phyloP scores from a whole-genome alignment of 1,140 invertebrate genomes.

The Bombus pyrosoma region DNA sequence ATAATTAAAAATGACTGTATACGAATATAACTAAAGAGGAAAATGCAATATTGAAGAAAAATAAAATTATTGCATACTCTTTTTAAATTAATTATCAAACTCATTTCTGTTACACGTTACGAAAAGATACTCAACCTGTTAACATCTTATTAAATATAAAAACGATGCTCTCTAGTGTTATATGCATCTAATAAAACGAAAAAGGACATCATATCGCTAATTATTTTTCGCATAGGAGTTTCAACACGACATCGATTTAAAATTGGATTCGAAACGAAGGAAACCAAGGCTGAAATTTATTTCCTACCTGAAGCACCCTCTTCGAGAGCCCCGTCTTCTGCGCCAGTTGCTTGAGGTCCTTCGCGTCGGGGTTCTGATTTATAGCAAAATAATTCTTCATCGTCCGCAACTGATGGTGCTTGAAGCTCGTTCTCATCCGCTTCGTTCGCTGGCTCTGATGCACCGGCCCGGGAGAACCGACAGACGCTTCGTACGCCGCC shows the following conservation, averaged over 20 bases:
- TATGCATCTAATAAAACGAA: background rate
- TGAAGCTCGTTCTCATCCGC: conserved; percentile 97
- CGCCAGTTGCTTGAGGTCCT: conserved; percentile 96
- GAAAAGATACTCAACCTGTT: background rate
- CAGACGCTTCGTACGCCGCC: conserved; percentile 87
- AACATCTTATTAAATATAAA: background rate
- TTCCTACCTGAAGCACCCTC: conserved; percentile 94
- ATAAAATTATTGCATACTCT: no score
- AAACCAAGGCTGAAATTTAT: conserved; percentile 20
- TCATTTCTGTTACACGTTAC: background rate
- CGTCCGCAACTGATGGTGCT: conserved; percentile 97
- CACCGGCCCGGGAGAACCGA: conserved; percentile 87
- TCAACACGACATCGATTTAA: background rate
- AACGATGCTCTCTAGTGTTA: background rate
- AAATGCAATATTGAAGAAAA: no score
- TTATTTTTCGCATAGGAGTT: background rate
- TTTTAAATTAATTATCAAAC: no score
- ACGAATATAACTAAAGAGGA: no score
- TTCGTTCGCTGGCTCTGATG: conserved; percentile 88
- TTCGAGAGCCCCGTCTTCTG: conserved; percentile 99
- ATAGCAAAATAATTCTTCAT: conserved; percentile 99
- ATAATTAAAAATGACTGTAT: no score
- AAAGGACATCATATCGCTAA: background rate
- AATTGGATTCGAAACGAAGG: background rate
- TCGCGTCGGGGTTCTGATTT: conserved; percentile 98